Conservation (phyloP, 2,797 vertebrate genomes). For the Lutjanus campechanus region DNA sequence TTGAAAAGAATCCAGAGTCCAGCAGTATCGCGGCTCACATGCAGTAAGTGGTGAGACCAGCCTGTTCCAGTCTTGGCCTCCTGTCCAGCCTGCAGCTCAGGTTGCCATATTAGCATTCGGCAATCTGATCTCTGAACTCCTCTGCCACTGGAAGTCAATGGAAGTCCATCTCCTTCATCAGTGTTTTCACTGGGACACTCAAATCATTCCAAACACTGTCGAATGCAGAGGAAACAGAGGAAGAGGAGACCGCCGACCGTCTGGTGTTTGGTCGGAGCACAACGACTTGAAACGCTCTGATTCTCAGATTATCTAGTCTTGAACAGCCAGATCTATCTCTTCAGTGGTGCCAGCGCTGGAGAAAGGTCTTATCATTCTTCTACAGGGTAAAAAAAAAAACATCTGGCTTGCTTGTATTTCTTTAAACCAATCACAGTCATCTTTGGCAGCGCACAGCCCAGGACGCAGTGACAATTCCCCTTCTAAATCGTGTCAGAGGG, state of each 20-base stretch:
- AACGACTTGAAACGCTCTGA: neutral
- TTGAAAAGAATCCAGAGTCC: neutral
- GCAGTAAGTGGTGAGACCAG: slow-evolving; percentile 12
- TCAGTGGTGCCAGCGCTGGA: too few species aligned
- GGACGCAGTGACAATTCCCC: too few species aligned
- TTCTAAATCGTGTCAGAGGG: too few species aligned
- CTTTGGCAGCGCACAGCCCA: too few species aligned
- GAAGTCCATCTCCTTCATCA: slow-evolving; percentile 48
- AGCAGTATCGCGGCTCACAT: neutral
- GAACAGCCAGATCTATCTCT: too few species aligned
- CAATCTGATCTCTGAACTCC: slow-evolving; percentile 53
- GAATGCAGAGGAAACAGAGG: slow-evolving; percentile 37
- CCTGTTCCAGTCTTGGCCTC: slow-evolving; percentile 41
- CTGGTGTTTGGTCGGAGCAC: neutral
- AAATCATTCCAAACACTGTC: slow-evolving; percentile 42
- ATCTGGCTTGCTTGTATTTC: too few species aligned
- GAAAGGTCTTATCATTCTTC: too few species aligned
- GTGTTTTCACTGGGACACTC: slow-evolving; percentile 56
- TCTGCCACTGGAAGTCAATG: slow-evolving; percentile 44
- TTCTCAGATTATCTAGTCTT: slow-evolving; percentile 6
- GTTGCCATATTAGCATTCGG: slow-evolving; percentile 70
- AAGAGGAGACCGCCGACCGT: slow-evolving; percentile 25
- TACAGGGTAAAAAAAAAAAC: too few species aligned
- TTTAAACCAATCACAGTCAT: too few species aligned
- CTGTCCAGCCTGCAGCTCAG: slow-evolving; percentile 51